Conservation (phyloP, 2,888 invertebrate species). For the Heliconius sara region DNA sequence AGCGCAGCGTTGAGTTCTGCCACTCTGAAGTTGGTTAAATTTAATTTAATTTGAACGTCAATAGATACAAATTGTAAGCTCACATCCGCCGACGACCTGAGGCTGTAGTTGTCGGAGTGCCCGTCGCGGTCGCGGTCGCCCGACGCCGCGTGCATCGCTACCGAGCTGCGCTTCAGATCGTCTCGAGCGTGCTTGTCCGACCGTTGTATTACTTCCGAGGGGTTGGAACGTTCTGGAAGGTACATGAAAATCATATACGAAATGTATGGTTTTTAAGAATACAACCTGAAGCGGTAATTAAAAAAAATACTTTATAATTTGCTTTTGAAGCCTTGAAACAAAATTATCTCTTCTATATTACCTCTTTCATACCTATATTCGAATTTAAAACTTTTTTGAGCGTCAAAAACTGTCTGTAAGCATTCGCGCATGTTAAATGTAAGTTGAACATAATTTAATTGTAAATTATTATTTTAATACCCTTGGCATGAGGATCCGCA, state of each 20-base stretch:
- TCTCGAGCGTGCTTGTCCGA: slow-evolving; percentile 70
- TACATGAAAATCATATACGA: neutral
- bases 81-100: slow-evolving; percentile 79
- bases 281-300: neutral
- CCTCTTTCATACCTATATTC: no score
- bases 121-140: slow-evolving; percentile 62
- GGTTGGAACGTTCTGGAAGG: slow-evolving; percentile 70
- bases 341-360: no score
- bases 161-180: slow-evolving; percentile 65
- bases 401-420: no score
- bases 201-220: slow-evolving; percentile 67
- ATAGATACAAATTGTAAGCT: slow-evolving; percentile 45
- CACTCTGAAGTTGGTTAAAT: no score
- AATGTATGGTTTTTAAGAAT: neutral
- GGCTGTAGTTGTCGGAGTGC: slow-evolving; percentile 80
- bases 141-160: slow-evolving; percentile 65
- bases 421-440: no score
- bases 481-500: slow-evolving; percentile 72
- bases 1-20: no score
- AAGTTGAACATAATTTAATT: neutral
- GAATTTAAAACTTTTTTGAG: no score
- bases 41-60: no score
- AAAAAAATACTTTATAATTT: neutral
- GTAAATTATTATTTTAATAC: slow-evolving; percentile 52
- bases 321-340: no score